Percentiles rank a stretch among this genome's conserved stretches.
Conservation (phyloP, 1,140 invertebrate species). For the Drosophila nigromelanica region DNA sequence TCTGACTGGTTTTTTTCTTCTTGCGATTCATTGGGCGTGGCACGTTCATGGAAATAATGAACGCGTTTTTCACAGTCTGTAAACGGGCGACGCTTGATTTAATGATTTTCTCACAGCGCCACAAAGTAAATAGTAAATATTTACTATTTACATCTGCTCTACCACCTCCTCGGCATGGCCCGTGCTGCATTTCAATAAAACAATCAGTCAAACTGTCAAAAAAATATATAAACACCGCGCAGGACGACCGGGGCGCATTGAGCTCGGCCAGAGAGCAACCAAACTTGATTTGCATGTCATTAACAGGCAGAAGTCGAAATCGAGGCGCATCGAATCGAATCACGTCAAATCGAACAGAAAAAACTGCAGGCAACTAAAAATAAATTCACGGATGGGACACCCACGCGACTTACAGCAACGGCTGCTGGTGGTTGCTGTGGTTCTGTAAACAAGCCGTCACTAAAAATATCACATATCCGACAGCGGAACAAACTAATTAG, state of each 20-base stretch:
- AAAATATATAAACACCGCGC: constrained; percentile 48
- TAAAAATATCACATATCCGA: constrained; percentile 75
- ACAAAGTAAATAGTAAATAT: constrained; percentile 67
- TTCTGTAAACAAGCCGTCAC: constrained; percentile 66
- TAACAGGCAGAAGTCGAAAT: constrained; percentile 54
- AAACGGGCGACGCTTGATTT: constrained; percentile 47
- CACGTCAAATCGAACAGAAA: constrained; percentile 11
- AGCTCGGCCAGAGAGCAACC: constrained; percentile 51
- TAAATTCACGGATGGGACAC: constrained; percentile 31
- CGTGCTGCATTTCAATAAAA: constrained; percentile 70
- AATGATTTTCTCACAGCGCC: constrained; percentile 64
- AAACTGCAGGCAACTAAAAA: constrained; percentile 61
- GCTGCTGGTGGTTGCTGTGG: constrained; percentile 17
- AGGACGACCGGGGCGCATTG: constrained; percentile 2
- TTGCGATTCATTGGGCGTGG: constrained; percentile 47
- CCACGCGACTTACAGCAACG: neutral
- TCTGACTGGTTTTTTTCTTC: constrained; percentile 28
- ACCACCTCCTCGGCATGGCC: constrained; percentile 11
- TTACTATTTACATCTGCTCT: constrained; percentile 49
- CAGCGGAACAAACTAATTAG: constrained; percentile 61
- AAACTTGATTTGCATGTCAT: constrained; percentile 78
- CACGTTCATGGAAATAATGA: constrained; percentile 17
- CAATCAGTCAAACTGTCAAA: constrained; percentile 69
- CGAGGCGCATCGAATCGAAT: constrained; percentile 8
- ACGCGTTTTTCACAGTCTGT: constrained; percentile 10